Conservation (phyloP, 2,113 vertebrate species). For the Hystrix brachyura region DNA sequence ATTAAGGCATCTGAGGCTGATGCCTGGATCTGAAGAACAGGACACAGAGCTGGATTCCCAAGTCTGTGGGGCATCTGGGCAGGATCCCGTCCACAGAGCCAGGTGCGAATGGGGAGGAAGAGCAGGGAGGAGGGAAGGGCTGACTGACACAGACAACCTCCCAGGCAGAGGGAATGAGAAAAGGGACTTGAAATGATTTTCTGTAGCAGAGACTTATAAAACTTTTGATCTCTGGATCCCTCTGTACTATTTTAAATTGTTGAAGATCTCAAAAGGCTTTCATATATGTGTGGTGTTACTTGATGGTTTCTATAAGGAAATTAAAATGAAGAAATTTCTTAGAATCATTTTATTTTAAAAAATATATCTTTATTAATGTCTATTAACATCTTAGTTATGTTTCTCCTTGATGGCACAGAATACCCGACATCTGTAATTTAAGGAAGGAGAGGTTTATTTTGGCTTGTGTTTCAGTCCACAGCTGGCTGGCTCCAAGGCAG, state of each 20-base stretch:
- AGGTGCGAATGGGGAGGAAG: neutral
- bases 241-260: neutral
- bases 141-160: neutral
- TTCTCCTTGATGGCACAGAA: neutral
- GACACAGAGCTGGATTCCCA: neutral
- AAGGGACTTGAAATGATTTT: neutral
- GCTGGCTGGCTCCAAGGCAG: neutral
- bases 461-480: neutral
- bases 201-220: neutral
- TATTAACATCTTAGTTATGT: neutral
- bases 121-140: neutral
- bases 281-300: neutral
- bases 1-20: neutral
- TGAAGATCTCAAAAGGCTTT: neutral
- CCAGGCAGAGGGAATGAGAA: neutral
- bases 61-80: no score
- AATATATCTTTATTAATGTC: neutral
- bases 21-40: neutral
- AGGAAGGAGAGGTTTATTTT: neutral
- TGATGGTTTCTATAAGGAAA: conserved; percentile 27
- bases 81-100: neutral
- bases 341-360: neutral
- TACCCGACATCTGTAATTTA: neutral
- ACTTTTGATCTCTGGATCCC: neutral
- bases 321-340: neutral